A percentile compares a stretch with the other conserved stretches of the same genome.
Evolutionary conservation across 2,797 vertebrate genomes (phyloP).

Genomic region (Nyctalus aviator): DNA sequence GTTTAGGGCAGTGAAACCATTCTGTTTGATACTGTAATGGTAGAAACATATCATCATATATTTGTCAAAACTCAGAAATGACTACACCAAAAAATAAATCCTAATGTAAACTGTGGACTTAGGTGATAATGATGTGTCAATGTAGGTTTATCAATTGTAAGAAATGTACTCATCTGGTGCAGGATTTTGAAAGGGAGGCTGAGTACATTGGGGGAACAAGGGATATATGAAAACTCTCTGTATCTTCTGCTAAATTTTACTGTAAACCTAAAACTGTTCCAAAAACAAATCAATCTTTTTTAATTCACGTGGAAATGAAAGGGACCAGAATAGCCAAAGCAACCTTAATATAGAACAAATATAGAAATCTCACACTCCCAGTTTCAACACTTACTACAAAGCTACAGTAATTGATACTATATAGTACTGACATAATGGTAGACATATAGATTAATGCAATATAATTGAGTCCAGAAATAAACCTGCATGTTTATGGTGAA

Average conservation of each 20-base stretch:
- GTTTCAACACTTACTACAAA: conserved; percentile 12
- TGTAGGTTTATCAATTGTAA: neutral
- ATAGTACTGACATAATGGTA: neutral
- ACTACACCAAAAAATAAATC: neutral
- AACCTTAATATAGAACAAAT: neutral
- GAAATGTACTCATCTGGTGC: neutral
- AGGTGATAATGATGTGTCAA: neutral
- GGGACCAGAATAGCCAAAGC: neutral
- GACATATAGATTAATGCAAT: neutral
- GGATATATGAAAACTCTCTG: neutral
- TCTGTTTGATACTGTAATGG: neutral
- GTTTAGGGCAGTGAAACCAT: neutral
- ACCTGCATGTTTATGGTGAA: neutral
- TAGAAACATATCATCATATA: neutral
- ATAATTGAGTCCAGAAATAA: conserved; percentile 1
- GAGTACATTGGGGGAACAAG: neutral
- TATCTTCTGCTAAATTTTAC: neutral
- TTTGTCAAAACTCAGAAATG: neutral
- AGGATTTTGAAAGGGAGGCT: neutral
- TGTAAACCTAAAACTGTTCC: neutral
- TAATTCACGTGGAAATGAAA: neutral
- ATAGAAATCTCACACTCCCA: neutral
- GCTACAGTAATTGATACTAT: neutral
- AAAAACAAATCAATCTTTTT: neutral
- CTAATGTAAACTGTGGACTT: neutral